Evolutionary conservation across 23 tunicate species (phyloP), one percentile per base, ranked within the genome.

Genomic region (Trididemnum miniatum): DNA sequence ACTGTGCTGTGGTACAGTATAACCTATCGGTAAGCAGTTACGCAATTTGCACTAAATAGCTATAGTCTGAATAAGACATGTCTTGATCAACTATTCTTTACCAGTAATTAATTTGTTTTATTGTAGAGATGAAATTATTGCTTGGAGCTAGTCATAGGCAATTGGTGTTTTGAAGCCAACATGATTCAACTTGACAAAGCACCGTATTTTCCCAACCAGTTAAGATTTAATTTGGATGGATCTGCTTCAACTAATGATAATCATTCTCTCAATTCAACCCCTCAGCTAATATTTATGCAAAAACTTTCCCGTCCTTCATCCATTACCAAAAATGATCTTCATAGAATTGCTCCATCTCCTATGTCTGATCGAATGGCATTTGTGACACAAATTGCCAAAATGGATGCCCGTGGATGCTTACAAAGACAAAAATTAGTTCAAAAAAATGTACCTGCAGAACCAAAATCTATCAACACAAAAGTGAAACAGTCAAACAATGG

Each of bases 221-320:
- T 83, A 20, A 34, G 50, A 60, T 83, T 83, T 60, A 83, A 83
- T 38, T 60, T 83, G 35, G 87, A 83, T 73, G 80, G 78, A 0
- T 35, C 78, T 30, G 35, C 32, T 59, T 51, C 87, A 0, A 44
- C 79, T 4, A 50, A 22, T 29, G 74, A 27, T 1, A 59, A 35
- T 37, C n/a, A 9, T 1, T 5, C 20, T 69, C 12, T 38, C 20
- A 39, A 9, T 25, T 40, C 79, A 22, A n/a, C n/a, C n/a, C 87
- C 87, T 25, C 31, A 35, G 29, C 31, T 71, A 1, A 62, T 83
- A 12, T 26, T 83, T 38, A 83, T 83, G 31, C 80, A 83, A 62
- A 83, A 83, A 35, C n/a, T 83, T 34, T 63, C 69, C 24, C 34
- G 50, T 34, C 9, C 29, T 15, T 27, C 28, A 20, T 37, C 24